Percentiles rank a stretch among this genome's conserved stretches.
These are phyloP conservation scores for Carcharodon carcharias DNA, from an alignment of 2,797 vertebrate genomes.

Conservation along the genomic window DNA sequence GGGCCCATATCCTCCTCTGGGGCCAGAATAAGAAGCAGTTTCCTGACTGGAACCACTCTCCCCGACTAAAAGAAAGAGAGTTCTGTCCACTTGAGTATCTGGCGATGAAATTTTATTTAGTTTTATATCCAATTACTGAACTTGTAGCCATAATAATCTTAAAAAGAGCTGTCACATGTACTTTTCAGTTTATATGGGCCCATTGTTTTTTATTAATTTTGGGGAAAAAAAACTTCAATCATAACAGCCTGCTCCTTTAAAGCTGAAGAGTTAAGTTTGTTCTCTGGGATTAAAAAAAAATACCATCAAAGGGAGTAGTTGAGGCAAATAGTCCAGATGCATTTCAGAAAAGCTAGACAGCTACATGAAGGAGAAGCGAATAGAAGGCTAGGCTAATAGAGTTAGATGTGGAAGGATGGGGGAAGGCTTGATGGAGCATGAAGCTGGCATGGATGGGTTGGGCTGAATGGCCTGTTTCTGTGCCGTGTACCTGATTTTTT, in stretches of 20 bases:
- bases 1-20: not conserved
- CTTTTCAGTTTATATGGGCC: slow-evolving; percentile 16
- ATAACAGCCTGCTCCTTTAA: not conserved
- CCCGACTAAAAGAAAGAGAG: not conserved
- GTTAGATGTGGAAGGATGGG: not conserved
- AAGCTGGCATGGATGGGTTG: no score
- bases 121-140: slow-evolving; percentile 30
- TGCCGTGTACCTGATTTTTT: not conserved
- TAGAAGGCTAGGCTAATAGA: not conserved
- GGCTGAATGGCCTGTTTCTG: not conserved
- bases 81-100: not conserved
- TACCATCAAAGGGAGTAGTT: not conserved
- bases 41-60: not conserved
- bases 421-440: not conserved
- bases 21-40: slow-evolving; percentile 21
- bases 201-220: not conserved
- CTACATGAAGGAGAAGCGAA: not conserved
- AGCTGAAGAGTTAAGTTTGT: not conserved
- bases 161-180: not conserved
- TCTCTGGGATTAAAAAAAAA: not conserved
- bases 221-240: not conserved
- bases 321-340: not conserved
- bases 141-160: slow-evolving; percentile 19
- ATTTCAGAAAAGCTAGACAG: not conserved
- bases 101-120: not conserved